A percentile compares a stretch with the other conserved stretches of the same genome.
phyloP scores from a whole-genome alignment of 1,140 invertebrate species.

The Muscidifurax raptorellus region DNA sequence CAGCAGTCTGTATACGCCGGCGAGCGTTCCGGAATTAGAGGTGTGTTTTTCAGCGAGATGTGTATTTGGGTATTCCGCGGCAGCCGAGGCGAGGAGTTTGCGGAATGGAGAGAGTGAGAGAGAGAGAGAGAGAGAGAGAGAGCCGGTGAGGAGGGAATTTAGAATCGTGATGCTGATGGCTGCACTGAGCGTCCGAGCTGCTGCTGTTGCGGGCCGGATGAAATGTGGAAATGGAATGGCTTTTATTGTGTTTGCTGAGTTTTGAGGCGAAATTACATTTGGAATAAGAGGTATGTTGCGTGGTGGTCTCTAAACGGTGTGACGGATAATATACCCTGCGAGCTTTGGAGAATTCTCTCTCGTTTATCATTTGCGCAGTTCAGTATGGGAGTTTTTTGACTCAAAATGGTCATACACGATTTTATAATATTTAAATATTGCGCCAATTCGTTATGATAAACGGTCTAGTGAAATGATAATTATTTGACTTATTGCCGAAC shows the following conservation, averaged over 20 bases:
- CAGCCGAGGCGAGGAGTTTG: not conserved
- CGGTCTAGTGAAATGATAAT: too few relatives aligned
- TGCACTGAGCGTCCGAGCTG: not conserved
- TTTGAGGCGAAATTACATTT: not conserved
- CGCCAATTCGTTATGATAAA: too few relatives aligned
- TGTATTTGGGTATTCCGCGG: constrained; percentile 1
- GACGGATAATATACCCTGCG: not conserved
- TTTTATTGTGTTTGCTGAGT: not conserved
- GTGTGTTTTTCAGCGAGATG: constrained; percentile 14
- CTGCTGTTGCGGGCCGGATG: not conserved
- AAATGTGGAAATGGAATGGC: constrained; percentile 1
- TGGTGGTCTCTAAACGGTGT: not conserved
- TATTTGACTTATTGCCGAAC: too few relatives aligned
- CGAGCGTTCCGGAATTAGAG: constrained; percentile 9
- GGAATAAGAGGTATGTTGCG: not conserved
- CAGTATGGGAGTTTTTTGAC: too few relatives aligned
- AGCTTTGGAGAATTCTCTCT: too few relatives aligned
- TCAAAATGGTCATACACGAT: too few relatives aligned
- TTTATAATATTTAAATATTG: too few relatives aligned
- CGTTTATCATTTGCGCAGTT: too few relatives aligned
- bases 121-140: not conserved
- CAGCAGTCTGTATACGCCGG: not conserved
- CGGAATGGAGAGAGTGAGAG: not conserved
- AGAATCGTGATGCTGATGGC: constrained; percentile 11
- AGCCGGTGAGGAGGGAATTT: not conserved